A percentile compares a stretch with the other conserved stretches of the same genome.
Evolutionary conservation across 2,797 vertebrate genomes (phyloP).

Genomic region (Anguilla megastoma): DNA sequence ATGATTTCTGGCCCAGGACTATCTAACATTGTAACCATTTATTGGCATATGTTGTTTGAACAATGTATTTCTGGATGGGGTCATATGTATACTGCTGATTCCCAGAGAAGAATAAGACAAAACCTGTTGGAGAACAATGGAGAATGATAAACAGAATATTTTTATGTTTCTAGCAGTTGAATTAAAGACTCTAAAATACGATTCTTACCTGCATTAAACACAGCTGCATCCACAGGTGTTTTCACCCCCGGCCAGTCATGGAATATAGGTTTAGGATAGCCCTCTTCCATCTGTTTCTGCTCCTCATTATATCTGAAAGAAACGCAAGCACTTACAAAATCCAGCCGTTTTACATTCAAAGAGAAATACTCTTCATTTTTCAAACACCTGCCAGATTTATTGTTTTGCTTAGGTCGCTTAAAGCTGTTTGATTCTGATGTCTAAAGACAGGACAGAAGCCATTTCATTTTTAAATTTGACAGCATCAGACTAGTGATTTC

Average conservation of each 20-base stretch:
- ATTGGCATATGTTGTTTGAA: constrained; percentile 42
- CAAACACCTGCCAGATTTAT: not conserved
- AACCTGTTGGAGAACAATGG: constrained; percentile 45
- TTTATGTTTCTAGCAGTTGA: not conserved
- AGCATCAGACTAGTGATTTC: too few species aligned
- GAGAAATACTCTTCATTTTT: not conserved
- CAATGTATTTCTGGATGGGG: constrained; percentile 35
- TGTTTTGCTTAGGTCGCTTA: not conserved
- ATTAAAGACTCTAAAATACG: not conserved
- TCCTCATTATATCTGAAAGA: constrained; percentile 60
- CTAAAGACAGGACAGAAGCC: too few species aligned
- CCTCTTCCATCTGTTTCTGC: constrained; percentile 48
- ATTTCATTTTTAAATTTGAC: too few species aligned
- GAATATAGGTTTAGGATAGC: constrained; percentile 41
- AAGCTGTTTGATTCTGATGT: too few species aligned
- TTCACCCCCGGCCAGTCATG: constrained; percentile 57
- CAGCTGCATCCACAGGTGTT: constrained; percentile 57
- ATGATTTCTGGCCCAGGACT: not conserved
- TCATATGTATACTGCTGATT: constrained; percentile 56
- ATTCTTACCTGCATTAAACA: constrained; percentile 54
- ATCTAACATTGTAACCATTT: constrained; percentile 56
- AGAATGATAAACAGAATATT: not conserved
- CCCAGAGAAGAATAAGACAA: constrained; percentile 60
- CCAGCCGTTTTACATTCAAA: not conserved
- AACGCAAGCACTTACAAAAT: not conserved